A percentile compares a stretch with the other conserved stretches of the same genome.
phyloP scores from a whole-genome alignment of 1,140 invertebrate species.

The Lutraria rhynchaena region DNA sequence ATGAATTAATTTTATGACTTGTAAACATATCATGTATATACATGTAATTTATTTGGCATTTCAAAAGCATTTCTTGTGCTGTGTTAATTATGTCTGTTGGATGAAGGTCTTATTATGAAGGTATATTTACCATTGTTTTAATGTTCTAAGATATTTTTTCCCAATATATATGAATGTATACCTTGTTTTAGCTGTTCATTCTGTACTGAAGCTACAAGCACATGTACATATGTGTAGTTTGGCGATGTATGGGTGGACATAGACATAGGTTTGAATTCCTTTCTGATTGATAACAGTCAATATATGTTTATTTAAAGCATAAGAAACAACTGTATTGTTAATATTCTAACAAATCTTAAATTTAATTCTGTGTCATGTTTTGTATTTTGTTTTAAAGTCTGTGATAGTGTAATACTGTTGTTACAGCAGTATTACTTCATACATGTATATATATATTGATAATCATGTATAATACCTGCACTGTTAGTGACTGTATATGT shows the following conservation, averaged over 20 bases:
- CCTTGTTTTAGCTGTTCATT: no score
- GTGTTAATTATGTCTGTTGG: no score
- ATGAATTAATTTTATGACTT: no score
- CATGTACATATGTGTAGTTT: no score
- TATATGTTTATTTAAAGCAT: neutral
- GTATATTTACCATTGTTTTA: no score
- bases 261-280: neutral
- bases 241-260: neutral
- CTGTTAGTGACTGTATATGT: neutral
- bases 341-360: neutral
- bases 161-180: no score
- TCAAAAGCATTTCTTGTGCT: no score
- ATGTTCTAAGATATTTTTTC: no score
- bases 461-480: neutral
- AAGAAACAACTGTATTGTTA: neutral
- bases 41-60: no score
- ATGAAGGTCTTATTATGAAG: no score
- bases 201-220: constrained; percentile 1
- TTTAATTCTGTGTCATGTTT: neutral
- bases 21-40: no score
- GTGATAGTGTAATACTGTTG: constrained; percentile 34
- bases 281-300: neutral
- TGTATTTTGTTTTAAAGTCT: constrained; percentile 9
- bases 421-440: constrained; percentile 18
- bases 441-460: constrained; percentile 6